A percentile compares a stretch with the other conserved stretches of the same genome.
phyloP scores from a whole-genome alignment of 1,140 invertebrate species.

The Bombus pyrosoma region DNA sequence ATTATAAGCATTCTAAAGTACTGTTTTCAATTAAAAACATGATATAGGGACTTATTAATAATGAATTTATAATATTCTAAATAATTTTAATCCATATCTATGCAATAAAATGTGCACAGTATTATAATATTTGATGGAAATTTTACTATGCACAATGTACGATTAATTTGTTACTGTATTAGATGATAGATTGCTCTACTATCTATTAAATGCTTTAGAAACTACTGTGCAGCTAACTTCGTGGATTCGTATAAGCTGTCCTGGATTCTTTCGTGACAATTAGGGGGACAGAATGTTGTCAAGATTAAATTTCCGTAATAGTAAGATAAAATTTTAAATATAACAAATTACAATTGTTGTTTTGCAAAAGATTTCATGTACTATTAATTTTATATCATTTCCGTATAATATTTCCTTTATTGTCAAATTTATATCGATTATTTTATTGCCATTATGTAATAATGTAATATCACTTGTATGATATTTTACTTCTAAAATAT shows the following conservation, averaged over 20 bases:
- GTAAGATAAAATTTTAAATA: constrained; percentile 43
- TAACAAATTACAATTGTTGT: neutral
- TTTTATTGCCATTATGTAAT: constrained; percentile 58
- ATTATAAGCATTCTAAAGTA: neutral
- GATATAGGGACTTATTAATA: neutral
- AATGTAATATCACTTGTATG: neutral
- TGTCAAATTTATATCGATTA: constrained; percentile 11
- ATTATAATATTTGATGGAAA: neutral
- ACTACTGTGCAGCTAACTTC: neutral
- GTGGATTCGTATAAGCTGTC: neutral
- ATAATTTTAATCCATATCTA: neutral
- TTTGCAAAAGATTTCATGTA: neutral
- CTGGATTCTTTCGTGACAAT: neutral
- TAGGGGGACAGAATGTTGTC: constrained; percentile 51
- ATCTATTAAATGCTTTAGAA: neutral
- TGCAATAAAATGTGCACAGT: neutral
- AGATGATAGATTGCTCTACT: no score
- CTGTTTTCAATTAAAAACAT: neutral
- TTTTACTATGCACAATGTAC: neutral
- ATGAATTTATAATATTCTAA: neutral
- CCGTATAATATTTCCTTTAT: neutral
- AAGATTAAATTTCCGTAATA: constrained; percentile 55
- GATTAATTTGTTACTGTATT: neutral
- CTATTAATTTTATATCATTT: neutral
- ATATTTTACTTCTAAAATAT: constrained; percentile 1